Base-by-base conservation (phyloP, 23 tunicate species). In the Oikopleura albicans region DNA sequence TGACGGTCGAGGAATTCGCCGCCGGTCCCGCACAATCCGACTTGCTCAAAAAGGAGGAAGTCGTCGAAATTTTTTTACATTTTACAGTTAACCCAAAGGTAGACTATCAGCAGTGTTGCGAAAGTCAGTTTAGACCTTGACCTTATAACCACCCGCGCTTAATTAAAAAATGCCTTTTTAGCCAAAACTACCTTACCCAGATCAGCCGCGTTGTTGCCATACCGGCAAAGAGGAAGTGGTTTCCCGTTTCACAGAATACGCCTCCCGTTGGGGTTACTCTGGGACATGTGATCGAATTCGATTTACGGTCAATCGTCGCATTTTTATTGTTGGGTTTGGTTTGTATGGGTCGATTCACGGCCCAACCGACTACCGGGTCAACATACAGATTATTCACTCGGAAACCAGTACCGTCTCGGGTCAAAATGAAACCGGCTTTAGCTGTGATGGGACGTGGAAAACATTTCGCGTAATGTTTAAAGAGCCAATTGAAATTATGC, bases 21-120 rank as follows among this genome's bases (percentile, higher is more conserved):
- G 91, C 91, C 84, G 94, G 94, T 2, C 94, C 94, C 39, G 97
- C 93, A 0, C 97, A 92, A 84, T 89, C 97, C 12, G 97, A 92
- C n/a, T 84, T 90, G 1, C 83, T 92, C 66, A 87, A 86, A 4
- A 92, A 92, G 33, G 84, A 92, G 35, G 93, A 92, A 86, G 84
- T 92, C n/a, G 94, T 92, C 0, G 94, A 92, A 28, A 85, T 92
- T 39, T 92, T 92, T 59, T 86, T 92, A 4, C 90, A 92, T 83
- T 92, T 89, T 76, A 84, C 89, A 39, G 87, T 88, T 8, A 92
- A 92, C 75, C 97, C 97, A 4, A 92, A 92, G 79, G 79, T 71
- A 71, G 31, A 49, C 8, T n/a, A n/a, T n/a, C n/a, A n/a, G n/a
- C n/a, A n/a, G n/a, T n/a, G n/a, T n/a, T n/a, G n/a, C n/a, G n/a